Conservation (phyloP, 2,113 vertebrate species). For the Eidolon helvum region DNA sequence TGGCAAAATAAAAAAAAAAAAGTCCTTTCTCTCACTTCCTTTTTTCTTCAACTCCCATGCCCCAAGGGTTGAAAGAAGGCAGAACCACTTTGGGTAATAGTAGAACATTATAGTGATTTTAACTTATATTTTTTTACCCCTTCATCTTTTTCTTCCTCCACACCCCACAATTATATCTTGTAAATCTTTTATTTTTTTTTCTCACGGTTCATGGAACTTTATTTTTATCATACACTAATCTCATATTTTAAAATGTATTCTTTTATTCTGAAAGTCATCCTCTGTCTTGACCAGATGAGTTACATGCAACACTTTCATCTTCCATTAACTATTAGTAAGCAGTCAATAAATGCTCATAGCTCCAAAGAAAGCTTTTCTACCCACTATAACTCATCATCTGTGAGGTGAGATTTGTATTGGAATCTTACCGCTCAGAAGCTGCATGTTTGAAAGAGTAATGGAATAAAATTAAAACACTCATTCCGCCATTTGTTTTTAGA, state of each 20-base stretch:
- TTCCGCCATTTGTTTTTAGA: slow-evolving; percentile 83
- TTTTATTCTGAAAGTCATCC: not conserved
- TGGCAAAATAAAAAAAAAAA: not conserved
- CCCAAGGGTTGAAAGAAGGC: not conserved
- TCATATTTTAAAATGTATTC: not conserved
- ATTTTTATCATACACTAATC: not conserved
- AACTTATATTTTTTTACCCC: not conserved
- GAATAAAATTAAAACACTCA: slow-evolving; percentile 70
- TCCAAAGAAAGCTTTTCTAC: not conserved
- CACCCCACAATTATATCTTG: not conserved
- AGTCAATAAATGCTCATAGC: not conserved
- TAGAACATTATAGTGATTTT: not conserved
- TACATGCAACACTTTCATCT: not conserved
- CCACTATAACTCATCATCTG: not conserved
- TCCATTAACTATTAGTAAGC: not conserved
- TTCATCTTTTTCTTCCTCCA: not conserved
- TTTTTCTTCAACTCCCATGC: not conserved
- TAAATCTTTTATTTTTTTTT: not conserved
- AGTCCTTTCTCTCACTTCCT: not conserved
- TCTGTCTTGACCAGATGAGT: not conserved
- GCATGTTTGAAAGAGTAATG: not conserved
- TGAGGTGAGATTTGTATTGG: slow-evolving; percentile 13
- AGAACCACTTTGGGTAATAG: not conserved
- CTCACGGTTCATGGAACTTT: not conserved
- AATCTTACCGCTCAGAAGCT: slow-evolving; percentile 61